Conservation (phyloP, 1,140 invertebrate species). For the Ephestia elutella region DNA sequence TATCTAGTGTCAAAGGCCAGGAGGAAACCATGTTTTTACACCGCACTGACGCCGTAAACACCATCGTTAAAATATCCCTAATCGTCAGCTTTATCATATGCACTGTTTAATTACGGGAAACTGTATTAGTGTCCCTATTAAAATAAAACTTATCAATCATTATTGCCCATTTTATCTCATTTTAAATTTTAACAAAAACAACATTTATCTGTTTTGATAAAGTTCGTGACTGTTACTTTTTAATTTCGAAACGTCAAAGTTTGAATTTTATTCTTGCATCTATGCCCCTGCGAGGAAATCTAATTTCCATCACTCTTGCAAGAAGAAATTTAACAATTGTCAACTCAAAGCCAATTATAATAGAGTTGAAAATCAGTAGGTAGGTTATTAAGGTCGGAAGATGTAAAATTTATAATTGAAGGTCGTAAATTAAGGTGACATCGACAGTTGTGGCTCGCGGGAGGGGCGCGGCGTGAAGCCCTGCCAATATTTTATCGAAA, state of each 20-base stretch:
- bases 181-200: conserved; percentile 10
- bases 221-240: background rate
- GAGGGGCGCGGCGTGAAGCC: conserved; percentile 30
- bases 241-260: background rate
- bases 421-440: conserved; percentile 73
- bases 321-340: conserved; percentile 12
- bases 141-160: conserved; percentile 36
- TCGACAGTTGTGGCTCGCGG: conserved; percentile 66
- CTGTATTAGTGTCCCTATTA: conserved; percentile 43
- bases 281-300: background rate
- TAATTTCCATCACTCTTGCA: background rate
- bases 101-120: conserved; percentile 67
- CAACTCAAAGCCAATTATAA: conserved; percentile 17
- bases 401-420: conserved; percentile 72
- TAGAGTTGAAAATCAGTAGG: background rate
- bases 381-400: conserved; percentile 20
- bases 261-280: background rate
- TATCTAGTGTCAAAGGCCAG: conserved; percentile 63
- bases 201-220: background rate
- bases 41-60: conserved; percentile 37
- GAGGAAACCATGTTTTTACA: conserved; percentile 52
- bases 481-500: conserved; percentile 67
- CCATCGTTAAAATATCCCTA: conserved; percentile 48
- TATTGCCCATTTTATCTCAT: conserved; percentile 36
- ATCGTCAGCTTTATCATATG: conserved; percentile 62